phyloP scores from a whole-genome alignment of 2,113 vertebrate species.

The Mastomys coucha region DNA sequence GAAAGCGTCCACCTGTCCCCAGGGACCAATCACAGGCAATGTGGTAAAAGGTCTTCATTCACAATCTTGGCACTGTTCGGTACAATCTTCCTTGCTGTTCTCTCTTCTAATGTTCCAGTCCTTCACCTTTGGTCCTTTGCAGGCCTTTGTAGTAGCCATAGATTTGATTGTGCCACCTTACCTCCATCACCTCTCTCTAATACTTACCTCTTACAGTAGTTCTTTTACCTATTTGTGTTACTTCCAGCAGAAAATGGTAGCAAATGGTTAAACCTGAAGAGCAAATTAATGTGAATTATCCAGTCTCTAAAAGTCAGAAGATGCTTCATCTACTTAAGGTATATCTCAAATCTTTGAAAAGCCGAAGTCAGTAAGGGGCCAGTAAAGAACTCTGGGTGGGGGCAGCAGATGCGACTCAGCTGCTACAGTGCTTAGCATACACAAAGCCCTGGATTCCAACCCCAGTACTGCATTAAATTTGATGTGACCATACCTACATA shows the following conservation, averaged over 20 bases:
- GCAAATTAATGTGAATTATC: background rate
- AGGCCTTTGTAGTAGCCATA: accelerated
- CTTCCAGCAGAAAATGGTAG: background rate
- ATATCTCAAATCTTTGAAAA: constrained; percentile 2
- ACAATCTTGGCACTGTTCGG: background rate
- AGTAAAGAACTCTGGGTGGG: background rate
- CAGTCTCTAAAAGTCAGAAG: background rate
- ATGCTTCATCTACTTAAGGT: background rate
- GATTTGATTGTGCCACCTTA: background rate
- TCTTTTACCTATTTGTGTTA: background rate
- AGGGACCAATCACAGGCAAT: background rate
- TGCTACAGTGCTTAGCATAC: background rate
- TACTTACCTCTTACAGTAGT: background rate
- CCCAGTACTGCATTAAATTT: too few relatives aligned
- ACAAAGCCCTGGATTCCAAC: background rate
- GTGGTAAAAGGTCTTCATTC: background rate
- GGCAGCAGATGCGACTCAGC: background rate
- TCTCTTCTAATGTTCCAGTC: background rate
- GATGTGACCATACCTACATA: background rate
- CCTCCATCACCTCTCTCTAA: background rate
- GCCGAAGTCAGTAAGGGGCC: background rate
- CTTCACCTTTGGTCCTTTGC: background rate
- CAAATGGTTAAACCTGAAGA: background rate
- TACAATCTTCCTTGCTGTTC: background rate
- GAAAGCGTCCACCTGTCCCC: background rate